phyloP scores from a whole-genome alignment of 2,113 vertebrate species.

The Psilopsiagon aurifrons region DNA sequence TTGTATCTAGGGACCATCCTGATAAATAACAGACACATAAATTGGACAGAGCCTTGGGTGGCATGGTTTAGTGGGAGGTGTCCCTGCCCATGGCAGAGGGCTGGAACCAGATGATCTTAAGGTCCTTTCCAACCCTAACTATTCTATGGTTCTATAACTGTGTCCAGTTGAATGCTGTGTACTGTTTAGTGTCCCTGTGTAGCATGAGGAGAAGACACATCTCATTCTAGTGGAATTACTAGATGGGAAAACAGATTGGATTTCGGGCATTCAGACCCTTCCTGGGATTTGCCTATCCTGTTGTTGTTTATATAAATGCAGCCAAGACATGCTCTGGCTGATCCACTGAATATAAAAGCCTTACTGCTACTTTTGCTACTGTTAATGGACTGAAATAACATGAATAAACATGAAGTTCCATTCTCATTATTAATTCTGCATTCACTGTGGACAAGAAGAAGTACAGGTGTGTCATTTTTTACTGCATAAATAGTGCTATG shows the following conservation, averaged over 20 bases:
- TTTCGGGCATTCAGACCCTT: background rate
- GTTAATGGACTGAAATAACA: background rate
- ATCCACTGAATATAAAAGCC: background rate
- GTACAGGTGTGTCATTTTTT: background rate
- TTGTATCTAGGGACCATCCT: background rate
- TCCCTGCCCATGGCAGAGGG: too few relatives aligned
- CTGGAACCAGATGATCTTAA: too few relatives aligned
- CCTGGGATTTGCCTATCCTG: background rate
- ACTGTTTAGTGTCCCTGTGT: background rate
- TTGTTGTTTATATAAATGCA: background rate
- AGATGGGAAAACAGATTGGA: background rate
- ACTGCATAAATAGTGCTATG: background rate
- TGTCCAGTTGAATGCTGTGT: background rate
- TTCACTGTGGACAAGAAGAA: background rate
- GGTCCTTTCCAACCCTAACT: too few relatives aligned
- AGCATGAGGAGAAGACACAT: background rate
- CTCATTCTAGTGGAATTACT: background rate
- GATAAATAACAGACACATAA: background rate
- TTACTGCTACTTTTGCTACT: background rate
- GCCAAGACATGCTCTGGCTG: background rate
- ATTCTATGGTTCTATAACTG: background rate
- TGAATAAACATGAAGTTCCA: slow-evolving; percentile 17
- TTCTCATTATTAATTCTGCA: background rate
- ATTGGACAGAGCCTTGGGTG: too few relatives aligned
- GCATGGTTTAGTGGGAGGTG: too few relatives aligned